A percentile compares a stretch with the other conserved stretches of the same genome.
phyloP scores from a whole-genome alignment of 1,140 invertebrate genomes.

The Atta texana region DNA sequence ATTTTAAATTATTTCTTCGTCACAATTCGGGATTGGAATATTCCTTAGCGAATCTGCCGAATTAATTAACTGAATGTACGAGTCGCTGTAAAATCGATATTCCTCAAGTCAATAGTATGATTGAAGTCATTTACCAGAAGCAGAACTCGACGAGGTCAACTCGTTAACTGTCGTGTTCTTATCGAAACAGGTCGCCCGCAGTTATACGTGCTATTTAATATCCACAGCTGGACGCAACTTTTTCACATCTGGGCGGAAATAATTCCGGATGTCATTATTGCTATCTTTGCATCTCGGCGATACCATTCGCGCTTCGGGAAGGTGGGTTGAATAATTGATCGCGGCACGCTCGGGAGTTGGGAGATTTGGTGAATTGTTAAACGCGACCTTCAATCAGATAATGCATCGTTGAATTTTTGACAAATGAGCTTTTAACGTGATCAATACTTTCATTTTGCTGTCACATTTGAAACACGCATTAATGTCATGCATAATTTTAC shows the following conservation, averaged over 20 bases:
- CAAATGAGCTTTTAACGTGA: neutral
- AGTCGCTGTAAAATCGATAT: neutral
- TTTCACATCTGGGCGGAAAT: neutral
- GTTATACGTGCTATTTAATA: slow-evolving; percentile 11
- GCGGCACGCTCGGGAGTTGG: neutral
- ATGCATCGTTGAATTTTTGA: neutral
- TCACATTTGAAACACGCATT: neutral
- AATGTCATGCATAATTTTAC: neutral
- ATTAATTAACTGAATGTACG: neutral
- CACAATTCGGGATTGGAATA: neutral
- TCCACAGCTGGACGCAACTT: slow-evolving; percentile 27
- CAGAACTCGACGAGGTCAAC: neutral
- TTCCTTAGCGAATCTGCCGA: neutral
- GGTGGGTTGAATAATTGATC: neutral
- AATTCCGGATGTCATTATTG: neutral
- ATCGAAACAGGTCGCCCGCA: slow-evolving; percentile 8
- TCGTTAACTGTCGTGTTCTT: neutral
- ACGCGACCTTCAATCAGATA: neutral
- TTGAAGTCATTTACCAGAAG: neutral
- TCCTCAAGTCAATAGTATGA: neutral
- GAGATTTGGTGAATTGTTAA: neutral
- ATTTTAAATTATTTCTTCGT: neutral
- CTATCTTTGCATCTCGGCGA: neutral
- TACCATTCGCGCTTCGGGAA: slow-evolving; percentile 10
- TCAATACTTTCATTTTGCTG: neutral